Percentiles rank a stretch among this genome's conserved stretches.
Evolutionary conservation across 2,797 vertebrate genomes (phyloP).

Genomic region (Sebastes trivittatus): DNA sequence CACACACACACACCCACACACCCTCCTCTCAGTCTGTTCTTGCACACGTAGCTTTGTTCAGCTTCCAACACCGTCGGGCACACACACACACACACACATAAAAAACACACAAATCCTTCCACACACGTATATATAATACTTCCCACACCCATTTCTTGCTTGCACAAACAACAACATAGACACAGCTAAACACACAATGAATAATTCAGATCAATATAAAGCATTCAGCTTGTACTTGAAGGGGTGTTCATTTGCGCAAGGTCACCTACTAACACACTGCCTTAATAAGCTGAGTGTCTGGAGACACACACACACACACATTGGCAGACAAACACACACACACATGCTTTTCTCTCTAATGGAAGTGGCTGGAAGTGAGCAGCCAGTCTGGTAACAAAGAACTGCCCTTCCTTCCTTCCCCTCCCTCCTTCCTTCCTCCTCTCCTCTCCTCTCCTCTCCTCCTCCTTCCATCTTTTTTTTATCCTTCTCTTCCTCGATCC

Average conservation of each 20-base stretch:
- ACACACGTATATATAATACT: background rate
- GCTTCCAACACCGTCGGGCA: background rate
- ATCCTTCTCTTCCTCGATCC: background rate
- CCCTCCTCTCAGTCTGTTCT: background rate
- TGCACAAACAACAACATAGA: background rate
- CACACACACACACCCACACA: background rate
- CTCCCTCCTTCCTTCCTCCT: conserved; percentile 5
- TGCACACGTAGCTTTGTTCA: conserved; percentile 11
- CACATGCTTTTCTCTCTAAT: conserved; percentile 17
- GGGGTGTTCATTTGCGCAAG: conserved; percentile 58
- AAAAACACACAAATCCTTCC: background rate
- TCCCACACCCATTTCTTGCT: background rate
- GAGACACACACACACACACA: conserved; percentile 6
- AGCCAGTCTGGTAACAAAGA: conserved; percentile 58
- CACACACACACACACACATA: background rate
- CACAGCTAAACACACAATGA: conserved; percentile 34
- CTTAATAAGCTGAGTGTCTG: conserved; percentile 55
- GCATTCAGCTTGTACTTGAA: conserved; percentile 6
- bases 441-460: background rate
- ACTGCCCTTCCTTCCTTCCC: conserved; percentile 9
- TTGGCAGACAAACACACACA: background rate
- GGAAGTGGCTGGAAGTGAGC: conserved; percentile 56
- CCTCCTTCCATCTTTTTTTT: background rate
- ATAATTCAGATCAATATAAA: conserved; percentile 54
- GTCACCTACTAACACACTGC: conserved; percentile 73